A percentile compares a stretch with the other conserved stretches of the same genome.
phyloP scores from a whole-genome alignment of 2,113 vertebrate species.

The Podarcis muralis region DNA sequence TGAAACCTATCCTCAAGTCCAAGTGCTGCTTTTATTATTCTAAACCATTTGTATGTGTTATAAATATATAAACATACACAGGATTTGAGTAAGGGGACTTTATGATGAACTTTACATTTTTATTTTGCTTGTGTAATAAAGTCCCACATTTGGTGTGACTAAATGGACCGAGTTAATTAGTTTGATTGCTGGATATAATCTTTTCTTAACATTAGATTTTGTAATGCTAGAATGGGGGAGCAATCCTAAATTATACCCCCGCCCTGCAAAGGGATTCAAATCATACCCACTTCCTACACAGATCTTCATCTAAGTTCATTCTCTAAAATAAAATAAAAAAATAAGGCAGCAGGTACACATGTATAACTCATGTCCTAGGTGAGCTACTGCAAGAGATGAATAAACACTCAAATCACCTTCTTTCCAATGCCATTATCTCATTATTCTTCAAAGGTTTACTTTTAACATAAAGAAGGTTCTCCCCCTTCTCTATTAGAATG shows the following conservation, averaged over 20 bases:
- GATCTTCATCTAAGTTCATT: slow-evolving; percentile 43
- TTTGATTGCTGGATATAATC: slow-evolving; percentile 55
- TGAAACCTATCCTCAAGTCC: slow-evolving; percentile 32
- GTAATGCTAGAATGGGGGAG: slow-evolving; percentile 28
- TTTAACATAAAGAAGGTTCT: background rate
- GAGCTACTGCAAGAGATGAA: background rate
- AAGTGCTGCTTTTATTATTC: slow-evolving; percentile 61
- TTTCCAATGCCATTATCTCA: slow-evolving; percentile 34
- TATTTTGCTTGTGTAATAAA: slow-evolving; percentile 47
- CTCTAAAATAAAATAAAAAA: slow-evolving; percentile 81
- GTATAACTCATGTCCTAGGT: slow-evolving; percentile 28
- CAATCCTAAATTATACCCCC: slow-evolving; percentile 21
- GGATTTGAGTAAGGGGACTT: slow-evolving; percentile 63
- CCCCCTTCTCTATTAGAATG: background rate
- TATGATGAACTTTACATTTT: slow-evolving; percentile 63
- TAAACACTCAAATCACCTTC: slow-evolving; percentile 8
- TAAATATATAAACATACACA: slow-evolving; percentile 68
- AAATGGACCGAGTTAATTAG: slow-evolving; percentile 54
- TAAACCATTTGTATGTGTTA: slow-evolving; percentile 57
- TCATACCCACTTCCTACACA: slow-evolving; percentile 63
- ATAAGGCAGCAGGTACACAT: slow-evolving; percentile 81
- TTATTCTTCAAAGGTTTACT: background rate
- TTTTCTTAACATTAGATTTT: slow-evolving; percentile 18
- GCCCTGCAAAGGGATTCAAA: background rate
- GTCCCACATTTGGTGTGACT: slow-evolving; percentile 69